These are phyloP conservation scores for Plectrocnemia conspersa DNA, from an alignment of 1,140 invertebrate species.

Conservation along the genomic window DNA sequence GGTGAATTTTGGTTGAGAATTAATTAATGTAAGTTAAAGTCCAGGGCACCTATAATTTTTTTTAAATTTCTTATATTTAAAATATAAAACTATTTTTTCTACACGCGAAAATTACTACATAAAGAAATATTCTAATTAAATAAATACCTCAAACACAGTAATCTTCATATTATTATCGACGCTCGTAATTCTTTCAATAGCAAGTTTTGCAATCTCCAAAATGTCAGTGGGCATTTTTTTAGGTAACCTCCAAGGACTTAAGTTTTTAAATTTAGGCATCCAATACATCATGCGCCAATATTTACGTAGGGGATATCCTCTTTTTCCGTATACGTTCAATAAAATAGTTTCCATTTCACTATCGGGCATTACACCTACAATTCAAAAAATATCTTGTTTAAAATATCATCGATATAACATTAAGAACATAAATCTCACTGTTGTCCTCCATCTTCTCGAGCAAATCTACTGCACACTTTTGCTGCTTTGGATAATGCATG, in stretches of 20 bases:
- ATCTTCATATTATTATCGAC: conserved; percentile 76
- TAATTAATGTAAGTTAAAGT: no score
- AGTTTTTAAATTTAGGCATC: conserved; percentile 94
- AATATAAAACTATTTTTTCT: no score
- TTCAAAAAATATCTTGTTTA: not conserved
- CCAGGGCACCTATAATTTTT: no score
- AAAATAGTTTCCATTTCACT: conserved; percentile 79
- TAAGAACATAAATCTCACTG: conserved; percentile 48
- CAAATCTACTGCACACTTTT: conserved; percentile 82
- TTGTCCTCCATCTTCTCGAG: conserved; percentile 88
- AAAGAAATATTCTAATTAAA: conserved; percentile 1
- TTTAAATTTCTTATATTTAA: no score
- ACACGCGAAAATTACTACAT: conserved; percentile 2
- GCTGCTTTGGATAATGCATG: conserved; percentile 91
- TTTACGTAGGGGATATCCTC: conserved; percentile 74
- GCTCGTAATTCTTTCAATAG: conserved; percentile 79
- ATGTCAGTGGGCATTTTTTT: conserved; percentile 66
- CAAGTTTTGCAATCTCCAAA: conserved; percentile 77
- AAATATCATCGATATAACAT: not conserved
- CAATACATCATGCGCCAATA: conserved; percentile 94
- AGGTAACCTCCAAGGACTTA: conserved; percentile 85
- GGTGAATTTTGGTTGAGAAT: no score
- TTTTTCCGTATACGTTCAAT: conserved; percentile 76
- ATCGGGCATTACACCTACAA: conserved; percentile 83
- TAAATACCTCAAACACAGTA: conserved; percentile 61